These are phyloP conservation scores for Aphyosemion australe DNA, from an alignment of 2,113 vertebrate genomes.

Conservation along the genomic window DNA sequence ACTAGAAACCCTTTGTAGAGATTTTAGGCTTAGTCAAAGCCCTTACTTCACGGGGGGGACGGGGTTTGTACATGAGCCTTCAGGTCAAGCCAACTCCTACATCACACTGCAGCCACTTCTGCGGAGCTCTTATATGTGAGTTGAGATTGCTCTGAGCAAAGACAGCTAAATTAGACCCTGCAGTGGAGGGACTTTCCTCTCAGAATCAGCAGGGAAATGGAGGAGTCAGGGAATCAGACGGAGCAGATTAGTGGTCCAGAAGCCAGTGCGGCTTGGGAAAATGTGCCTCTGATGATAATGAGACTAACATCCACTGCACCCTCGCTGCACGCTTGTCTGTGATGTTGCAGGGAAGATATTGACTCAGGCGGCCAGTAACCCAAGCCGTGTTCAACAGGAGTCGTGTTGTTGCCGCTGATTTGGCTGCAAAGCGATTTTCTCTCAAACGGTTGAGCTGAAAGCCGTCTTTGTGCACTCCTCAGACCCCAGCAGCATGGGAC, in stretches of 20 bases:
- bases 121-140: slow-evolving; percentile 45
- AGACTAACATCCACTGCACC: slow-evolving; percentile 67
- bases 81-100: slow-evolving; percentile 51
- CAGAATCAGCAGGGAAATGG: slow-evolving; percentile 67
- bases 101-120: slow-evolving; percentile 42
- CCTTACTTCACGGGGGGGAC: slow-evolving; percentile 49
- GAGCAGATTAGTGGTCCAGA: slow-evolving; percentile 67
- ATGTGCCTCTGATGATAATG: slow-evolving; percentile 78
- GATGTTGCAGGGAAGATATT: slow-evolving; percentile 67
- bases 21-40: slow-evolving; percentile 70
- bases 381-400: slow-evolving; percentile 67
- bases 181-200: slow-evolving; percentile 65
- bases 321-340: slow-evolving; percentile 40
- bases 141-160: slow-evolving; percentile 51
- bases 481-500: too few relatives aligned
- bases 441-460: slow-evolving; percentile 50
- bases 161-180: slow-evolving; percentile 77
- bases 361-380: slow-evolving; percentile 50
- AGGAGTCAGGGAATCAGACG: slow-evolving; percentile 71
- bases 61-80: slow-evolving; percentile 42
- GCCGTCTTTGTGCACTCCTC: slow-evolving; percentile 24
- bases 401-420: slow-evolving; percentile 53
- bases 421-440: slow-evolving; percentile 28
- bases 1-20: slow-evolving; percentile 58
- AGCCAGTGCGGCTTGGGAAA: slow-evolving; percentile 64